Evolutionary conservation across 2,888 invertebrate genomes (phyloP), one percentile per base, ranked within the genome.

Genomic region (Argyresthia goedartella): DNA sequence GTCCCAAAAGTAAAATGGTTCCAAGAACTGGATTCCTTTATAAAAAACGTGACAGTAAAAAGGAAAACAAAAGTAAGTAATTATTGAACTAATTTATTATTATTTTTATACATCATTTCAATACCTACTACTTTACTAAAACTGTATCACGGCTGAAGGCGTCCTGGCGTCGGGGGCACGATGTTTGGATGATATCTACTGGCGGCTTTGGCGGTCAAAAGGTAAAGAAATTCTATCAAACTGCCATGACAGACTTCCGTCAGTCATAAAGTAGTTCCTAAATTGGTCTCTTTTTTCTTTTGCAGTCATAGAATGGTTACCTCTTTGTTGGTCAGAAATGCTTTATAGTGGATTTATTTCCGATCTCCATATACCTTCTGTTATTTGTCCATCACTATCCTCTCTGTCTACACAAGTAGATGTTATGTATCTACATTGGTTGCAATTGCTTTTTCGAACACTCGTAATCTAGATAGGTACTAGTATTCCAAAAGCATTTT

Each of bases 1-100:
- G 15, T 13, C 54, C 58, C 58, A 53, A 58, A 54, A 54, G 54
- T 52, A 57, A 58, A 57, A 58, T 58, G 55, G 58, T 58, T 57
- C 54, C 54, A 55, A 53, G 55, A 55, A 58, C 54, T 54, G 48
- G 54, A 58, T 57, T 57, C 53, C 45, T 58, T 58, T 56, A 48
- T 58, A 54, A 56, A 55, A 55, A 54, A 56, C 50, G 53, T 58
- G 53, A 53, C 56, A 49, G 49, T 55, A 11, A 57, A 56, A 46
- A 55, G 58, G 55, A 58, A 56, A 56, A 54, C 58, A 47, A 56
- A 53, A 51, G 55, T 58, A 57, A 58, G 58, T 58, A 58, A 56
- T 25, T 25, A 25, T 25, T 25, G 25, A 4, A 25, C 25, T 25
- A 6, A 25, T 25, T 25, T 25, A 25, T 25, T 25, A 4, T 25